Conservation (phyloP, 1,140 invertebrate genomes). For the Meloidogyne hapla region DNA sequence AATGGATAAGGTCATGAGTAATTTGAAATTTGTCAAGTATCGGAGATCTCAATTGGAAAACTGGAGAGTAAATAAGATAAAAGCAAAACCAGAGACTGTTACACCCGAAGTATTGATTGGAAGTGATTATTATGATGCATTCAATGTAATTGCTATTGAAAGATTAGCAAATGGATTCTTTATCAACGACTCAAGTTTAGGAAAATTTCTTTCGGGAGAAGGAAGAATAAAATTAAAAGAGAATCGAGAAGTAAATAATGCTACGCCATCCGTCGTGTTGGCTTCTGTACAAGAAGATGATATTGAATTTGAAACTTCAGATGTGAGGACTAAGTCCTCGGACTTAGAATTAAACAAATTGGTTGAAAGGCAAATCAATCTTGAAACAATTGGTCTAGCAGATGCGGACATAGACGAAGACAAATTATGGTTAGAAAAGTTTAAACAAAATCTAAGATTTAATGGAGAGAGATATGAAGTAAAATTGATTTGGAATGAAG, state of each 20-base stretch:
- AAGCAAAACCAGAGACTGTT: background rate
- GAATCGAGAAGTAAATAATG: background rate
- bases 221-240: background rate
- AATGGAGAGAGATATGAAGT: no score
- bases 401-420: background rate
- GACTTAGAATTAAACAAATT: background rate
- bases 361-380: background rate
- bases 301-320: background rate
- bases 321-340: background rate
- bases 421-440: background rate
- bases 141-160: background rate
- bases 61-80: background rate
- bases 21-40: background rate
- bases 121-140: background rate
- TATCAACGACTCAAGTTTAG: conserved; percentile 12
- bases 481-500: background rate
- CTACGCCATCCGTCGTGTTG: background rate
- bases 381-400: conserved; percentile 9
- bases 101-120: background rate
- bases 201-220: background rate
- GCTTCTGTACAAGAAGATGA: background rate
- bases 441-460: background rate
- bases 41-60: background rate
- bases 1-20: background rate
- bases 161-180: conserved; percentile 4